Evolutionary conservation across 2,797 vertebrate genomes (phyloP), one percentile per base, ranked within the genome.

Genomic region (Thripadectes ignobilis): DNA sequence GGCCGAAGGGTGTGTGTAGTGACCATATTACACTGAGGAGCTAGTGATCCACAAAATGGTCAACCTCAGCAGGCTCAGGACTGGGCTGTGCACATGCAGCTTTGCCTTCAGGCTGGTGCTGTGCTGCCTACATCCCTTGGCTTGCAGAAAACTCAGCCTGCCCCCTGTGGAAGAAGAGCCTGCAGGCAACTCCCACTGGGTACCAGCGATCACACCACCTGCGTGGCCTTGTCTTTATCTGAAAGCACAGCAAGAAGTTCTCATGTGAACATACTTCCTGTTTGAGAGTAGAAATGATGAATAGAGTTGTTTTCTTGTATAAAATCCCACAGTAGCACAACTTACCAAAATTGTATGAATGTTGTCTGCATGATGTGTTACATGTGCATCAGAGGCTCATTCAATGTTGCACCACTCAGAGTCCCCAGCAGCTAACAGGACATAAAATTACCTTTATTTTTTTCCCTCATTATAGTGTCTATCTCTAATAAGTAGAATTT

Each of bases 151-250:
- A 26, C 29, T 36, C 41, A 57, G 41, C 32, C 45, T 36, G 26
- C 4, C 18, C 18, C 18, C 7, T 29, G 49, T 12, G n/a, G 74
- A 78, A 67, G 29, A 34, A 36, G 27, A 75, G 36, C 49, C 67
- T 55, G 30, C 34, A 52, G 55, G 63, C n/a, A 65, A 13, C 63
- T 73, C 55, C 51, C 80, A 76, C 38, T 1, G 4, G 0, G 7
- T 11, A 30, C 45, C 4, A 5, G 62, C 0, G 2, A 54, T 68
- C 41, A 21, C 0, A 0, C 22, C 72, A 73, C 67, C 68, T 77
- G 61, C 0, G 0, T 66, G 73, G 69, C 61, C 69, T 77, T 80
- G 76, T 23, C 43, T 62, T 80, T 62, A 41, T 58, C 51, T 69
- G 18, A 77, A 83, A 41, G 29, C 3, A 9, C 39, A 41, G n/a